Evolutionary conservation across 35 echinoderm and acorn worm species (phyloP).

Genomic region (Amphiura filiformis): DNA sequence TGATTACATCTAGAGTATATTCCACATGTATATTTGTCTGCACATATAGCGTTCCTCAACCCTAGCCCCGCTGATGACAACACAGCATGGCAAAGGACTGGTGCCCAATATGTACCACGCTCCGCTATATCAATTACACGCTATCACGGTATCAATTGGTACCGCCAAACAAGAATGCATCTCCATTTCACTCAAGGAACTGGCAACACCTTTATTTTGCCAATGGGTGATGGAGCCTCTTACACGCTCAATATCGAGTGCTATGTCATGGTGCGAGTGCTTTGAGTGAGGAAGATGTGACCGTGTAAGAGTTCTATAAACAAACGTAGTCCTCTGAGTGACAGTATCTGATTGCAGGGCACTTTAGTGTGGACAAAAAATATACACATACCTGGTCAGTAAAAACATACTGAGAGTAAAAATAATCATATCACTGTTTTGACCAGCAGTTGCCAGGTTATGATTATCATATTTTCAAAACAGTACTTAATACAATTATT

Average conservation of each 20-base stretch:
- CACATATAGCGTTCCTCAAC: not conserved
- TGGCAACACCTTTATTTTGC: not conserved
- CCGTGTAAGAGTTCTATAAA: not conserved
- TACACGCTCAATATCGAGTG: no score
- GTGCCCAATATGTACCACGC: not conserved
- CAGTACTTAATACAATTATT: no score
- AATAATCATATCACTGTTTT: no score
- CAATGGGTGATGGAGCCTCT: not conserved
- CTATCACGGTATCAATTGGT: not conserved
- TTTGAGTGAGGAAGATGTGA: not conserved
- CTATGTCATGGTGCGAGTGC: no score
- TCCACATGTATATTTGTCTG: not conserved
- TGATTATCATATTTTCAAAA: no score
- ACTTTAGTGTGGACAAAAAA: no score
- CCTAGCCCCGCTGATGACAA: not conserved
- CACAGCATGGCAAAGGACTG: not conserved
- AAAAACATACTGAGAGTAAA: no score
- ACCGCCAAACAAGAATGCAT: constrained; percentile 1
- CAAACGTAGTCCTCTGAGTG: not conserved
- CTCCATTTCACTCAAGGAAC: not conserved
- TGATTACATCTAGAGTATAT: not conserved
- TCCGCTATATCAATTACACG: not conserved
- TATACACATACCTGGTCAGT: no score
- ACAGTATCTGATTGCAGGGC: not conserved
- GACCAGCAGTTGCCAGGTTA: no score